Evolutionary conservation across 2,797 vertebrate genomes (phyloP), one percentile per base, ranked within the genome.

Genomic region (Aplochiton taeniatus): DNA sequence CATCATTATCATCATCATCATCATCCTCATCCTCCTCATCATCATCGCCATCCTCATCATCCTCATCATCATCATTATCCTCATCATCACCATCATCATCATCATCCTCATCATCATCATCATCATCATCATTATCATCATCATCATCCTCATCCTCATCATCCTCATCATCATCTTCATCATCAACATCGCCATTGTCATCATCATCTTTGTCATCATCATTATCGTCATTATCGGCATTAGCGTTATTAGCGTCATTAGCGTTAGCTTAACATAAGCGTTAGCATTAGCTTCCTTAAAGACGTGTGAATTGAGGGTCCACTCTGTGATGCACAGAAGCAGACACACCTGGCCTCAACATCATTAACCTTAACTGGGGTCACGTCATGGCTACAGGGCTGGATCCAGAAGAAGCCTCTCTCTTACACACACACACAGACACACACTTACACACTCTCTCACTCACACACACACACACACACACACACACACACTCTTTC

Each of bases 281-380:
- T n/a, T n/a, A n/a, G n/a, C n/a, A n/a, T n/a, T n/a, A n/a, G 42
- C 41, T 58, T 16, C 61, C 45, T 70, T 16, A 3, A 10, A 68
- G 52, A 58, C 6, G 54, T 70, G 63, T 72, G 61, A 70, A 73
- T 67, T 50, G 63, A 47, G 64, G 57, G 31, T 31, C 31, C 63
- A 59, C 4, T 71, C 59, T 52, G 9, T 58, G 19, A 45, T 19
- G 20, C 1, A n/a, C 51, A 60, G 55, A 67, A 14, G 11, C 41
- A 74, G 64, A 52, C 74, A 77, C 77, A 82, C 78, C 78, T 82
- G 81, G 73, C 83, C 72, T 44, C 50, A 69, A 64, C 54, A 60
- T 54, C 69, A 63, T 83, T 75, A 79, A 79, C 65, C 69, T 47
- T 51, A 73, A 61, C 51, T 76, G 63, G 71, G 82, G 78, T 83